Evolutionary conservation across 2,113 vertebrate species (phyloP), one percentile per base, ranked within the genome.

Genomic region (Rhadina sibilatrix): DNA sequence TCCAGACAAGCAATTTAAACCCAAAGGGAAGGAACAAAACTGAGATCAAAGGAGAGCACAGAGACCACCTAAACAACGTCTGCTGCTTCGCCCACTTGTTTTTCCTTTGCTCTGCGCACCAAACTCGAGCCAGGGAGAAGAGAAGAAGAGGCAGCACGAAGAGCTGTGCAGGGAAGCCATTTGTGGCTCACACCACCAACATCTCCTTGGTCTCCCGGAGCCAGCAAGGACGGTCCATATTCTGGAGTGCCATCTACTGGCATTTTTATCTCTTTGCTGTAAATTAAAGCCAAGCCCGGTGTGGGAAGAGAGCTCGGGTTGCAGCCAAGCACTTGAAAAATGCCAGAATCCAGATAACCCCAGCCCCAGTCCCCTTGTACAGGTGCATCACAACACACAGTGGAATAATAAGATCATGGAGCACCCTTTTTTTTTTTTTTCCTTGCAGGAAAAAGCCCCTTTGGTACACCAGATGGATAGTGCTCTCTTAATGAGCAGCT

Each of bases 201-300:
- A 3, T 89, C 66, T 70, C 76, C 20, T 46, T 5, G 68, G 15
- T 27, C 76, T 90, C 42, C 28, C 37, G 2, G 86, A 83, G 79
- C 76, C 18, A 0, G 79, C 33, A 92, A 20, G 4, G 83, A 71
- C 33, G 90, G 88, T 82, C 76, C 65, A 21, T 72, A 92, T 96
- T 97, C 96, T 96, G 91, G 96, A 96, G 90, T 95, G 96, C 96
- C 96, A 97, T 92, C 96, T 97, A 90, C 96, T 69, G 96, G 96
- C 90, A 79, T 87, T 94, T 93, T 84, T 68, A 38, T 49, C 52
- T 82, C 91, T 61, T 46, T 69, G 84, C 94, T 87, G 25, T 44
- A 38, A 78, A 87, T 92, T 75, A 84, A 78, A 91, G 66, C 49
- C 83, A 84, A 65, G 25, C 56, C 33, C 49, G 18, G 50, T 12